Conservation (phyloP, 2,113 vertebrate species). For the Hippocampus comes region DNA sequence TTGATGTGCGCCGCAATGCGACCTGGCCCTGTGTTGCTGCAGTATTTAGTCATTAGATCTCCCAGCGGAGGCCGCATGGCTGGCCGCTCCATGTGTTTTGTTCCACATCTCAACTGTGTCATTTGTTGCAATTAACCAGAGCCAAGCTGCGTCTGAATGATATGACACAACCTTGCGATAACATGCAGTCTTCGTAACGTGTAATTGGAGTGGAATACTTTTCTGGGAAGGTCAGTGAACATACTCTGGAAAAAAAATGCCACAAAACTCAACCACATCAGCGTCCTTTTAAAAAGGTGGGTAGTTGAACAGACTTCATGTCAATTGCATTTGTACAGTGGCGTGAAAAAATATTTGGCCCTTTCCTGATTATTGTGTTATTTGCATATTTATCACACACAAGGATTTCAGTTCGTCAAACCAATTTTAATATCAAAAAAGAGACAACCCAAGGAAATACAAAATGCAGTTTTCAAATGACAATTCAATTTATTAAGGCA, state of each 20-base stretch:
- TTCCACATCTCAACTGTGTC: conserved; percentile 19
- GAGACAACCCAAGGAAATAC: too few species aligned
- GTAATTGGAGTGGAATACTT: background rate
- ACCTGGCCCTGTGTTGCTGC: conserved; percentile 28
- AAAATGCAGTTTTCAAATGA: too few species aligned
- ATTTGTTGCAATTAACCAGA: conserved; percentile 18
- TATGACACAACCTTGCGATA: background rate
- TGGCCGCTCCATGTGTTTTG: conserved; percentile 20
- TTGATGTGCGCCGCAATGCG: conserved; percentile 10
- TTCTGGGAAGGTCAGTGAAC: background rate
- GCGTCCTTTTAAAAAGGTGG: too few species aligned
- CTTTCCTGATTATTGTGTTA: too few species aligned
- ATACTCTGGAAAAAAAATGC: background rate
- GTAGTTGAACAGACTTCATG: too few species aligned
- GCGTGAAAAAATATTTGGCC: too few species aligned
- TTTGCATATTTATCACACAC: too few species aligned
- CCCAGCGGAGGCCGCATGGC: conserved; percentile 29
- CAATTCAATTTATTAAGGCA: too few species aligned
- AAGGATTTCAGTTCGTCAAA: too few species aligned
- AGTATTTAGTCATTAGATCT: conserved; percentile 44
- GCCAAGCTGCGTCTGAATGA: background rate
- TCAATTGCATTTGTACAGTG: too few species aligned
- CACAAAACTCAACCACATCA: background rate
- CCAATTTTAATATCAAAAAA: too few species aligned
- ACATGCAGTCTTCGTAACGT: background rate